Base-by-base conservation (phyloP, 2,888 invertebrate genomes). In the Scrobipalpa atriplicella region DNA sequence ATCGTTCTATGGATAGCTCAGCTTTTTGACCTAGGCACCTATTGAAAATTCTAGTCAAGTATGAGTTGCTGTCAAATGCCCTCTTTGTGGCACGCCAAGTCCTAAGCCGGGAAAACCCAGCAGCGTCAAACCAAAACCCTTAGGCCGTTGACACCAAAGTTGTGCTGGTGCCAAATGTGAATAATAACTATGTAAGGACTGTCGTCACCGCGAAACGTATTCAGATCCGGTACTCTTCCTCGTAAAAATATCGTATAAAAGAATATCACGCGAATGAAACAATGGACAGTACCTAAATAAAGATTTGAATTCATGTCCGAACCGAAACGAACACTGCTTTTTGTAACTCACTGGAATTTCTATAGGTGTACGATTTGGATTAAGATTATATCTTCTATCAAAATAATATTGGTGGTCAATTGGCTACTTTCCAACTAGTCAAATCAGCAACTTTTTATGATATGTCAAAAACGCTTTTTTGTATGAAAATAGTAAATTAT, bases 171-270 rank as follows among this genome's bases (percentile, higher is more conserved):
- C 89, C 88, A 89, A 89, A 88, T 83, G 83, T 80, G 83, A 86
- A 85, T 85, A 88, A 89, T 87, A 85, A 85, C 87, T 85, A 85
- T 83, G 82, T 84, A 82, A 76, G 79, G 82, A 21, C 9, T 56
- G 79, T 77, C 84, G 77, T 74, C 76, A 78, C 77, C 78, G 73
- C 78, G 77, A 78, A 79, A 78, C 80, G 77, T 80, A 83, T 81
- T 83, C 80, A 82, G 84, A 84, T 86, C 84, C 63, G 63, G 63
- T 63, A 63, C 38, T 51, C 66, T 74, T 70, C 41, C 61, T 69
- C 65, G 67, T 68, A 68, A 41, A 70, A 66, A 63, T 16, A 72
- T 64, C 65, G 66, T 39, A 11, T 29, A 36, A 60, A 60, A n/a
- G 11, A 13, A 51, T 8, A 41, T 41, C 9, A 41, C 41, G 13